These are phyloP conservation scores for Acanthornis magna DNA, from an alignment of 2,797 vertebrate genomes.

Conservation along the genomic window DNA sequence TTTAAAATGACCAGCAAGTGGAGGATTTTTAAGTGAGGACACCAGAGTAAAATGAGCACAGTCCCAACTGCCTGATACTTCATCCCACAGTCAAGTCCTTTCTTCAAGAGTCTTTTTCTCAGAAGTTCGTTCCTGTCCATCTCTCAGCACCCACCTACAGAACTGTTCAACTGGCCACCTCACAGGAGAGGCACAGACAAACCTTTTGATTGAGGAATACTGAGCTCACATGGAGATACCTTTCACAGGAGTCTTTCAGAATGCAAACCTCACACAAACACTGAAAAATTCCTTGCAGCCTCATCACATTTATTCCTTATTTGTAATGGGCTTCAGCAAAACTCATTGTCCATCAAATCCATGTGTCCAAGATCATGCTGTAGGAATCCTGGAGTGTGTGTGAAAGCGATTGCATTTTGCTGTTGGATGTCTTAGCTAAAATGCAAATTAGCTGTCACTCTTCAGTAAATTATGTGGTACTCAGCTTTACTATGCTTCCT, in stretches of 20 bases:
- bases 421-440: slow-evolving; percentile 34
- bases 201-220: neutral
- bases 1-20: neutral
- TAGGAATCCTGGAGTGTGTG: neutral
- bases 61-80: neutral
- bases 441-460: slow-evolving; percentile 46
- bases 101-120: neutral
- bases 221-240: neutral
- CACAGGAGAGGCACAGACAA: neutral
- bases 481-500: slow-evolving; percentile 17
- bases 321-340: slow-evolving; percentile 25
- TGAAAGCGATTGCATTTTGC: neutral
- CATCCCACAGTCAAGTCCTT: neutral
- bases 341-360: slow-evolving; percentile 33
- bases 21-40: neutral
- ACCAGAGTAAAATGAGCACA: neutral
- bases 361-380: slow-evolving; percentile 3
- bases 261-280: neutral
- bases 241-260: neutral
- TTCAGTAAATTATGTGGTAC: slow-evolving; percentile 2
- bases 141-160: neutral
- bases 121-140: neutral
- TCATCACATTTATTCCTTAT: slow-evolving; percentile 24
- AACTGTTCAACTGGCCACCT: neutral
- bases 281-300: neutral